phyloP scores from a whole-genome alignment of 1,140 invertebrate genomes.

The Reticulitermes speratus region DNA sequence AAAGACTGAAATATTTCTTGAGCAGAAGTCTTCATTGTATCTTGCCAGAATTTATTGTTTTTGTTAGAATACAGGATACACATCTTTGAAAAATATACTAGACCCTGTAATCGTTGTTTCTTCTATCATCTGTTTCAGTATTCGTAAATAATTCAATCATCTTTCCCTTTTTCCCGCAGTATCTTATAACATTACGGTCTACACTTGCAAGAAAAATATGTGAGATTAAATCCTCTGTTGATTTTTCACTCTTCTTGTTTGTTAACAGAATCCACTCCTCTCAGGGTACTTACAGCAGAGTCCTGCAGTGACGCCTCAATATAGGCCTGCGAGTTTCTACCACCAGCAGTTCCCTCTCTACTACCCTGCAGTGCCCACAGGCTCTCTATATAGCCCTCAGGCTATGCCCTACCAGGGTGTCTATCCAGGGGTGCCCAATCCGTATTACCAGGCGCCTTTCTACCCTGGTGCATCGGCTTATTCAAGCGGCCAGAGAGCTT shows the following conservation, averaged over 20 bases:
- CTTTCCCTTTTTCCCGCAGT: no score
- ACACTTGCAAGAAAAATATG: not conserved
- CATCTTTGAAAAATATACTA: no score
- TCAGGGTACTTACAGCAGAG: not conserved
- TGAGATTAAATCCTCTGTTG: not conserved
- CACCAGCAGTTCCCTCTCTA: constrained; percentile 17
- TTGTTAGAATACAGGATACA: no score
- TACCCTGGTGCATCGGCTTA: not conserved
- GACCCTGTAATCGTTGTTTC: no score
- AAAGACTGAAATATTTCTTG: no score
- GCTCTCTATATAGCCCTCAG: not conserved
- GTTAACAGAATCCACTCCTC: not conserved
- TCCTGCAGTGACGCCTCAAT: not conserved
- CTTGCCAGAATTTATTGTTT: no score
- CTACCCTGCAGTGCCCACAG: constrained; percentile 13
- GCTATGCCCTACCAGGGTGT: not conserved
- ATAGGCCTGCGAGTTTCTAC: constrained; percentile 7
- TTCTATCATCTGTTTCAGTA: no score
- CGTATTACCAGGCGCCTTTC: not conserved
- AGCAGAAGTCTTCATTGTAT: no score
- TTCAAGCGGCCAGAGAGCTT: constrained; percentile 20
- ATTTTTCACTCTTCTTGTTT: not conserved
- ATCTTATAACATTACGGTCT: no score
- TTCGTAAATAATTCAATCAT: no score
- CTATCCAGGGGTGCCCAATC: not conserved